Percentiles rank a stretch among this genome's conserved stretches.
These are phyloP conservation scores for Hydrolagus affinis DNA, from an alignment of 2,113 vertebrate genomes.

Conservation along the genomic window DNA sequence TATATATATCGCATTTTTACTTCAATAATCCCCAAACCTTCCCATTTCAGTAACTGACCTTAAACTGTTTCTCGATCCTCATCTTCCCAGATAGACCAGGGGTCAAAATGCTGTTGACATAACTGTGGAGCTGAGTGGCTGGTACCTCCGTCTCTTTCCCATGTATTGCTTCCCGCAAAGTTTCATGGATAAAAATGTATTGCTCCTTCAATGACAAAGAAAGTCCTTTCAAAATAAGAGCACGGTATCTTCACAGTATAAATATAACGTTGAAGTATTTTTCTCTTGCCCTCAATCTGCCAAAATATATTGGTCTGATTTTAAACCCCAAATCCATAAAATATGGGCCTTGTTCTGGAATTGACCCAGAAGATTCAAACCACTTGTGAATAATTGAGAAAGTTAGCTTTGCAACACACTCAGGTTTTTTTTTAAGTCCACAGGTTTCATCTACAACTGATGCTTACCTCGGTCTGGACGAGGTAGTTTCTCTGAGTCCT, in stretches of 20 bases:
- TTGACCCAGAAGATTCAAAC: background rate
- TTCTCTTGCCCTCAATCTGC: background rate
- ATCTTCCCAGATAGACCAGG: slow-evolving; percentile 71
- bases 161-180: slow-evolving; percentile 86
- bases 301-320: background rate
- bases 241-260: background rate
- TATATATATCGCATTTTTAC: no score
- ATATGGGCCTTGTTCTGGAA: background rate
- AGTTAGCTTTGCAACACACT: background rate
- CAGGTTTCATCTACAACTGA: background rate
- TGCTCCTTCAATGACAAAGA: slow-evolving; percentile 66
- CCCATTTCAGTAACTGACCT: slow-evolving; percentile 52
- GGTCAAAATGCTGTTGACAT: slow-evolving; percentile 80
- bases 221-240: background rate
- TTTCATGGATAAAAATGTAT: slow-evolving; percentile 90
- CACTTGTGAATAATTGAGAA: background rate
- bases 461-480: slow-evolving; percentile 92
- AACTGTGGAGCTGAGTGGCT: slow-evolving; percentile 75
- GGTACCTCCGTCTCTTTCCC: slow-evolving; percentile 83
- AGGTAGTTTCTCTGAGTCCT: slow-evolving; percentile 93
- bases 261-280: background rate
- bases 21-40: background rate
- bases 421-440: background rate
- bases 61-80: slow-evolving; percentile 81
- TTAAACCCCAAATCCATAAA: background rate